Base-by-base conservation (phyloP, 2,113 vertebrate species). In the Dunckerocampus dactyliophorus region DNA sequence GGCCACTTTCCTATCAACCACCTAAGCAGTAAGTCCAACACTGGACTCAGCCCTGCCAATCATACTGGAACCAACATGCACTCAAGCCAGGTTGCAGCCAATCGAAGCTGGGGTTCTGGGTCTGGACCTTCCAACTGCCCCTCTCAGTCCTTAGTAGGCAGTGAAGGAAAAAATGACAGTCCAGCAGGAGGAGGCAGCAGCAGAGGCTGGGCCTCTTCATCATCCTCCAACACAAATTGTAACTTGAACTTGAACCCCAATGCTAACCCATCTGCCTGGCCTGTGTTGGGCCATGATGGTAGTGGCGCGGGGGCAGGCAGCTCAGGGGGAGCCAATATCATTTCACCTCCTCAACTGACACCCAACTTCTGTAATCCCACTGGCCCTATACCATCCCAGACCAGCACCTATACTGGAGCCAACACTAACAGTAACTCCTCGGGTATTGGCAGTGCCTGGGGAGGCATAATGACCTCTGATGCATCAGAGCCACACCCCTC, bases 241-340 rank as follows among this genome's bases (percentile, higher is more conserved):
- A 97, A 94, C 92, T 95, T 98, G 89, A 98, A 96, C 91, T 92
- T 98, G 89, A 98, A 97, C 79, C 95, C 96, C 69, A 98, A 92
- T 81, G 95, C 96, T 92, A 99, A 99, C 90, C 95, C 96, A 64
- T 95, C 95, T 82, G 95, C 96, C 88, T 99, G 96, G 96, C 96
- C 96, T 76, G 92, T 96, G 81, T 89, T 99, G 50, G 96, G 96
- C 78, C 96, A 99, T 67, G 95, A 99, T 86, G 95, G 92, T 82
- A 81, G 90, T 80, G 91, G 93, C 89, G 87, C 92, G 57, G 89
- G 94, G 89, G 93, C 92, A 90, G 93, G 87, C 92, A 89, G 88
- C 88, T 89, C 82, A 80, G 90, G 89, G 74, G 85, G 85, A 79
- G 82, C 79, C 66, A 90, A 83, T 75, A 75, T 80, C 59, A 80